phyloP scores from a whole-genome alignment of 1,140 invertebrate genomes.

The Papilio glaucus region DNA sequence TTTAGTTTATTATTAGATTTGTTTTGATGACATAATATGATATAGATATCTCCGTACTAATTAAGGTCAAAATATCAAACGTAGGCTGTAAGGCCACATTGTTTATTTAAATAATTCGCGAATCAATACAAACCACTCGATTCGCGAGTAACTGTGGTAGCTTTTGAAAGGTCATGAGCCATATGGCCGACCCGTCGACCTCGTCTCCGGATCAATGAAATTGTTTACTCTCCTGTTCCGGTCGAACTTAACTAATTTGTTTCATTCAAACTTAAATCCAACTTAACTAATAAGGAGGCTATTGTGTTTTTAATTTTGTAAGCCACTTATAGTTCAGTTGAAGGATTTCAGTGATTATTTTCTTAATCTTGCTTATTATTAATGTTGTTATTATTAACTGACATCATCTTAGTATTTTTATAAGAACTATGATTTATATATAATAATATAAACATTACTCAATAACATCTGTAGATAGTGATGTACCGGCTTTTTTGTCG shows the following conservation, averaged over 20 bases:
- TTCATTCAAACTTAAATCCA: conserved; percentile 7
- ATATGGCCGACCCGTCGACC: conserved; percentile 15
- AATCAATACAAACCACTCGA: conserved; percentile 10
- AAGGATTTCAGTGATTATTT: not conserved
- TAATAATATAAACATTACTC: not conserved
- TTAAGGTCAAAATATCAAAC: not conserved
- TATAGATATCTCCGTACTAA: not conserved
- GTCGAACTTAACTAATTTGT: not conserved
- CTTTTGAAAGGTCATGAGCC: not conserved
- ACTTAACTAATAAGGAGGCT: not conserved
- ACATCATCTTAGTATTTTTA: not conserved
- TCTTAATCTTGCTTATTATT: not conserved
- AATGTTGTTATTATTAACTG: not conserved
- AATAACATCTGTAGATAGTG: too few relatives aligned
- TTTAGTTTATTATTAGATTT: too few relatives aligned
- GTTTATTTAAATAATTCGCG: not conserved
- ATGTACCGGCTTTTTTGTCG: too few relatives aligned
- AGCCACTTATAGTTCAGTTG: not conserved
- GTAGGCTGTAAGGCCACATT: conserved; percentile 7
- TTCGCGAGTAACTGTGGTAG: not conserved
- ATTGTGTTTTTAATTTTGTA: not conserved
- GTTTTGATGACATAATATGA: not conserved
- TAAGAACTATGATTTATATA: not conserved
- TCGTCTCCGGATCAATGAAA: not conserved
- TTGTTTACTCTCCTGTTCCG: conserved; percentile 9